Conservation (phyloP, 2,113 vertebrate genomes). For the Myocastor coypus region DNA sequence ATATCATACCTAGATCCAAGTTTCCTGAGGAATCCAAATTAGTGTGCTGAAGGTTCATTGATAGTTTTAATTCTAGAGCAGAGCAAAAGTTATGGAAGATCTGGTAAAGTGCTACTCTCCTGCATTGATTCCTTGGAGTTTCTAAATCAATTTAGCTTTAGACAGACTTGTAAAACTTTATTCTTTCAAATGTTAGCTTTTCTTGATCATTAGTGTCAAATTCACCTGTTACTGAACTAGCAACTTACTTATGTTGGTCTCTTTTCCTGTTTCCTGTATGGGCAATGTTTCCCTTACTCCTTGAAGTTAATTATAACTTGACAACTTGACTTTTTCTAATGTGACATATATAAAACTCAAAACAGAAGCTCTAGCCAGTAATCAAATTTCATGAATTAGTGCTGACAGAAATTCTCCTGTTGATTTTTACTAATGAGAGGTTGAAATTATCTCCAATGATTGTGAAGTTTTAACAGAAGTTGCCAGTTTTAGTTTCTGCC, state of each 20-base stretch:
- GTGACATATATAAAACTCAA: not conserved
- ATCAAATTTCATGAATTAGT: not conserved
- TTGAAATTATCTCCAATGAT: conserved; percentile 38
- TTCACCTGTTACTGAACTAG: conserved; percentile 14
- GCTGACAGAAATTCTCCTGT: not conserved
- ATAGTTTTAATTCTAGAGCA: conserved; percentile 59
- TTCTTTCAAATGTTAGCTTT: not conserved
- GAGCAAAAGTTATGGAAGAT: conserved; percentile 46
- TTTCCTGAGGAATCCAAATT: conserved; percentile 72
- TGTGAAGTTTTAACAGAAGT: conserved; percentile 20
- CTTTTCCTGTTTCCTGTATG: not conserved
- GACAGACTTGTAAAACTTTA: conserved; percentile 5
- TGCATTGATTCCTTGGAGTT: not conserved
- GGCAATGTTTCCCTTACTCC: not conserved
- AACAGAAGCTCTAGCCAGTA: not conserved
- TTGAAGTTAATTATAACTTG: conserved; percentile 28
- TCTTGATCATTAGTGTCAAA: not conserved
- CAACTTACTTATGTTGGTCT: not conserved
- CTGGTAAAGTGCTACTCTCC: not conserved
- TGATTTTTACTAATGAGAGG: not conserved
- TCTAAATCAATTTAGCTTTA: not conserved
- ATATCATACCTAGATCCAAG: conserved; percentile 57
- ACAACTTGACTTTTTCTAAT: not conserved
- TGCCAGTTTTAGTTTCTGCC: conserved; percentile 24
- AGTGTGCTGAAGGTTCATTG: conserved; percentile 58